Evolutionary conservation across 2,888 invertebrate genomes (phyloP).

Genomic region (Eurytoma adleriae): DNA sequence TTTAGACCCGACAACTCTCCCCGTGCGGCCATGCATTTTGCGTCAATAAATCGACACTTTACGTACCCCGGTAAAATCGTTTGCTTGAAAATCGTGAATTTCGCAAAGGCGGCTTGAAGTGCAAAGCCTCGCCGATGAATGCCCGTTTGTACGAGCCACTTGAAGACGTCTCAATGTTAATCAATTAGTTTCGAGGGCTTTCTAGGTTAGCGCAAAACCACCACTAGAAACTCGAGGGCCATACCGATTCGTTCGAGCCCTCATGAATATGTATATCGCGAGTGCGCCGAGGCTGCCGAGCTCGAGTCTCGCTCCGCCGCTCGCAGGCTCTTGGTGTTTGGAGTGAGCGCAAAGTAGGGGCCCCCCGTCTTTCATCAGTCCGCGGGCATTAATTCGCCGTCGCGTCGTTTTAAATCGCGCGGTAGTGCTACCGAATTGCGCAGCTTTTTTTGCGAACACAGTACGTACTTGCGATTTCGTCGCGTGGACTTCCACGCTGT

Average conservation of each 20-base stretch:
- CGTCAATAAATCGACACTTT: no score
- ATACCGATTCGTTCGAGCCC: conserved; percentile 38
- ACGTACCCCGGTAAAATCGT: no score
- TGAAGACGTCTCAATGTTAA: conserved; percentile 42
- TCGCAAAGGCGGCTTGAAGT: no score
- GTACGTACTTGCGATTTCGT: background rate
- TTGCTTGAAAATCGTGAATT: no score
- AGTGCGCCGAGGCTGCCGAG: background rate
- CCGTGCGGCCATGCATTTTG: no score
- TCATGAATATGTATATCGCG: conserved; percentile 49
- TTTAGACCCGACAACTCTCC: no score
- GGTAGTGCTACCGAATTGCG: background rate
- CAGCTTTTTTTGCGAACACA: background rate
- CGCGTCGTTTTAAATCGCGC: conserved; percentile 5
- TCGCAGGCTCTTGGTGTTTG: background rate
- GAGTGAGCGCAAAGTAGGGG: conserved; percentile 1
- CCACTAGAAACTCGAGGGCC: conserved; percentile 46
- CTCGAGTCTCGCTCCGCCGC: conserved; percentile 29
- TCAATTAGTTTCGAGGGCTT: conserved; percentile 51
- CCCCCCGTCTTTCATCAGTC: background rate
- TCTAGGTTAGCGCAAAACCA: conserved; percentile 28
- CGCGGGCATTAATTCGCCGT: conserved; percentile 10
- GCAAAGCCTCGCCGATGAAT: background rate
- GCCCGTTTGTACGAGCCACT: conserved; percentile 5
- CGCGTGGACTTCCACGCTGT: background rate